Evolutionary conservation across 1,140 invertebrate genomes (phyloP).

Genomic region (Meloidogyne chitwoodi): DNA sequence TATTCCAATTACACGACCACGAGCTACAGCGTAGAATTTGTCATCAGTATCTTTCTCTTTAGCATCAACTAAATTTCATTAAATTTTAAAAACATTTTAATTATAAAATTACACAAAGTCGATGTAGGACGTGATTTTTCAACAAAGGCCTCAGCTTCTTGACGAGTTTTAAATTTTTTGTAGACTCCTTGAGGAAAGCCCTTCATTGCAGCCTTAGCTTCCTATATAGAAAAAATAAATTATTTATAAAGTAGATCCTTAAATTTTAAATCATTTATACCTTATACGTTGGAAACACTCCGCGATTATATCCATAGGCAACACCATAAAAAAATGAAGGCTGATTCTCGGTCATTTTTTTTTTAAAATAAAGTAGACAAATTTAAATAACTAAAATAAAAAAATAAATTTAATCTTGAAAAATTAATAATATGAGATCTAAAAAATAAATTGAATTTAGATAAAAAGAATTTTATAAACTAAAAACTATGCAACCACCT

Average conservation of each 20-base stretch:
- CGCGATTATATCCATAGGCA: constrained; percentile 60
- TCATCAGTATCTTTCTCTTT: constrained; percentile 17
- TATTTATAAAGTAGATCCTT: background rate
- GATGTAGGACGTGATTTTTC: background rate
- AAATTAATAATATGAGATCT: no score
- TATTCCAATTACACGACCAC: constrained; percentile 37
- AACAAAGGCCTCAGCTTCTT: constrained; percentile 22
- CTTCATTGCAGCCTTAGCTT: constrained; percentile 26
- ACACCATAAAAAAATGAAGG: constrained; percentile 62
- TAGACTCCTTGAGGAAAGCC: constrained; percentile 35
- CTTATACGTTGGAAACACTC: constrained; percentile 49
- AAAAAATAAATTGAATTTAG: no score
- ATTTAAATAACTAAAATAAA: background rate
- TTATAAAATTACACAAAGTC: constrained; percentile 2
- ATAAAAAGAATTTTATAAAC: no score
- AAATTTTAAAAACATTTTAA: background rate
- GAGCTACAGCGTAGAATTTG: constrained; percentile 43
- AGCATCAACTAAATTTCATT: constrained; percentile 22
- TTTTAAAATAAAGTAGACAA: background rate
- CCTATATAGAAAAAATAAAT: constrained; percentile 5
- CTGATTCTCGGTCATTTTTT: background rate
- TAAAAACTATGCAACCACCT: no score
- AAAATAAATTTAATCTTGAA: no score
- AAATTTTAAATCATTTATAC: background rate
- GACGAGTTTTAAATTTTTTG: constrained; percentile 33